A percentile compares a stretch with the other conserved stretches of the same genome.
phyloP scores from a whole-genome alignment of 2,888 invertebrate species.

The Drosophila phalerata region DNA sequence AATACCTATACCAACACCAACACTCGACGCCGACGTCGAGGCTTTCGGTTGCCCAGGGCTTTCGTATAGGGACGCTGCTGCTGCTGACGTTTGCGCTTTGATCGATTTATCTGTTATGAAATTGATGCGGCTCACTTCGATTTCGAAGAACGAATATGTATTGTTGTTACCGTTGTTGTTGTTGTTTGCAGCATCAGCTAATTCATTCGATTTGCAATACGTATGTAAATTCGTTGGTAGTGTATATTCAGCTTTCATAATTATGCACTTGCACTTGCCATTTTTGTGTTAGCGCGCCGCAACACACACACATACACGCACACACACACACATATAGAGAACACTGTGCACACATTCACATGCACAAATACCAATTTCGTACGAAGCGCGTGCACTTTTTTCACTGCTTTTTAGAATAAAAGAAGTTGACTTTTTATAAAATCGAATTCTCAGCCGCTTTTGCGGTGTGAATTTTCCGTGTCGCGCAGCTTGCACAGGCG shows the following conservation, averaged over 20 bases:
- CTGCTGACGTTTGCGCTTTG: slow-evolving; percentile 49
- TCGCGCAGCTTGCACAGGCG: slow-evolving; percentile 55
- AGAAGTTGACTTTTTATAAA: slow-evolving; percentile 47
- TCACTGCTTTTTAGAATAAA: slow-evolving; percentile 32
- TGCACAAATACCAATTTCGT: slow-evolving; percentile 34
- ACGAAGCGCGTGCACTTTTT: slow-evolving; percentile 50
- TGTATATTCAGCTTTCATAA: slow-evolving; percentile 67
- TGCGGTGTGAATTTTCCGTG: slow-evolving; percentile 49
- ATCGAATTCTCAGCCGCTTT: slow-evolving; percentile 65
- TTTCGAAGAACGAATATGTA: slow-evolving; percentile 52
- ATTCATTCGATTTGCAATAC: slow-evolving; percentile 27
- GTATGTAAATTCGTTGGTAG: slow-evolving; percentile 55
- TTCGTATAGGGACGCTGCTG: slow-evolving; percentile 51
- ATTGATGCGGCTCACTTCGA: slow-evolving; percentile 73
- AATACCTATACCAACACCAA: slow-evolving; percentile 41
- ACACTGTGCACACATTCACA: slow-evolving; percentile 19
- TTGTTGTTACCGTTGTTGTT: neutral
- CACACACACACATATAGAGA: slow-evolving; percentile 27
- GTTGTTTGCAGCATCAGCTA: slow-evolving; percentile 11
- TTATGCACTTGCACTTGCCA: slow-evolving; percentile 63
- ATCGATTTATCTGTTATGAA: slow-evolving; percentile 74
- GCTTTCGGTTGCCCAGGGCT: slow-evolving; percentile 52
- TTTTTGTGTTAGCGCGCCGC: slow-evolving; percentile 60
- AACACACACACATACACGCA: slow-evolving; percentile 28
- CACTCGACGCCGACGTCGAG: slow-evolving; percentile 44